These are phyloP conservation scores for Rhyacophila brunnea DNA, from an alignment of 1,140 invertebrate species.

Conservation along the genomic window DNA sequence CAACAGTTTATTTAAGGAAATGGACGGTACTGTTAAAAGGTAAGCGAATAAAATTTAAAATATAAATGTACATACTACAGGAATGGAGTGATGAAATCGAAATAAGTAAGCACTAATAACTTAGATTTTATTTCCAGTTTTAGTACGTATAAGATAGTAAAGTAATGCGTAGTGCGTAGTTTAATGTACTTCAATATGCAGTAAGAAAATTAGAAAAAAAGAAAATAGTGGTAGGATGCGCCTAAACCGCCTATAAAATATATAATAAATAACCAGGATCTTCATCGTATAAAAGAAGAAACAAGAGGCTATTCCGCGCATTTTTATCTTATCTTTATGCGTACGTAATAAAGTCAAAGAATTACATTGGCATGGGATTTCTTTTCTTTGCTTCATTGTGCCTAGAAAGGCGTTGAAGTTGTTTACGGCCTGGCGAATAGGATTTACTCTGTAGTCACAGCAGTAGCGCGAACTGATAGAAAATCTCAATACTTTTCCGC, in stretches of 20 bases:
- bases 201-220: no score
- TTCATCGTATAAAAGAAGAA: background rate
- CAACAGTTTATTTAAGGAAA: no score
- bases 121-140: background rate
- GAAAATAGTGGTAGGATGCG: no score
- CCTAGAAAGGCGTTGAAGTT: background rate
- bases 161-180: background rate
- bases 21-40: no score
- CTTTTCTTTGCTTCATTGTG: slow-evolving; percentile 8
- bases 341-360: slow-evolving; percentile 18
- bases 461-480: background rate
- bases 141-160: background rate
- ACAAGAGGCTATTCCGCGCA: background rate
- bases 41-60: no score
- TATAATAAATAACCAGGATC: no score
- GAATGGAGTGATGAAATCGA: no score
- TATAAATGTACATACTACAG: no score
- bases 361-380: slow-evolving; percentile 9
- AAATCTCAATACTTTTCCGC: no score
- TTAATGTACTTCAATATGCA: no score
- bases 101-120: no score
- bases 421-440: slow-evolving; percentile 1
- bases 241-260: no score
- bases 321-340: slow-evolving; percentile 15
- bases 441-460: background rate